phyloP scores from a whole-genome alignment of 2,797 vertebrate genomes.

The Jordanella pulchra region DNA sequence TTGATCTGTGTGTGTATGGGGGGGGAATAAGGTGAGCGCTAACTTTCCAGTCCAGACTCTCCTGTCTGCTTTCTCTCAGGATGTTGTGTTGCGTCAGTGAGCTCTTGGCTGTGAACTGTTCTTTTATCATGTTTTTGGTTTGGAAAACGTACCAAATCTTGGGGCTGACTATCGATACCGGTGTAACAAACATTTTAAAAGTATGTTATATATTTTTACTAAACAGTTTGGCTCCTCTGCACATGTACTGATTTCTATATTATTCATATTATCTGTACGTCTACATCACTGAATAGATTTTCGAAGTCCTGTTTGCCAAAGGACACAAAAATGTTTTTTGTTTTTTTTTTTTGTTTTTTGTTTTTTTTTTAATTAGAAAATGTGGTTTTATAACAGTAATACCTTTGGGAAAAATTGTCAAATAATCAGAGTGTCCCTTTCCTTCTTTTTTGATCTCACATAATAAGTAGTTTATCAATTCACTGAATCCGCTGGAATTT shows the following conservation, averaged over 20 bases:
- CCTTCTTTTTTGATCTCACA: background rate
- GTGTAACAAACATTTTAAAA: background rate
- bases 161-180: background rate
- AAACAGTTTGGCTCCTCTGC: background rate
- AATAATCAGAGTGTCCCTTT: background rate
- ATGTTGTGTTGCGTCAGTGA: background rate
- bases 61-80: slow-evolving; percentile 22
- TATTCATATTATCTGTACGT: background rate
- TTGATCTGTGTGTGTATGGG: slow-evolving; percentile 12
- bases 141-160: background rate
- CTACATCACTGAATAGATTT: background rate
- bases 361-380: background rate
- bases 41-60: slow-evolving; percentile 12
- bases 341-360: background rate
- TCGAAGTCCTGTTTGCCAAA: background rate
- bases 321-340: no score
- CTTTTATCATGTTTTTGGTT: background rate
- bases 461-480: background rate
- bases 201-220: background rate
- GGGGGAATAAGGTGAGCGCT: slow-evolving; percentile 1
- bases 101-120: background rate
- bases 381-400: no score
- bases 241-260: slow-evolving; percentile 10
- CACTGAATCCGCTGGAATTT: background rate
- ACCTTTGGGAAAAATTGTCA: no score